These are phyloP conservation scores for Candoia aspera DNA, from an alignment of 2,113 vertebrate species.

Conservation along the genomic window DNA sequence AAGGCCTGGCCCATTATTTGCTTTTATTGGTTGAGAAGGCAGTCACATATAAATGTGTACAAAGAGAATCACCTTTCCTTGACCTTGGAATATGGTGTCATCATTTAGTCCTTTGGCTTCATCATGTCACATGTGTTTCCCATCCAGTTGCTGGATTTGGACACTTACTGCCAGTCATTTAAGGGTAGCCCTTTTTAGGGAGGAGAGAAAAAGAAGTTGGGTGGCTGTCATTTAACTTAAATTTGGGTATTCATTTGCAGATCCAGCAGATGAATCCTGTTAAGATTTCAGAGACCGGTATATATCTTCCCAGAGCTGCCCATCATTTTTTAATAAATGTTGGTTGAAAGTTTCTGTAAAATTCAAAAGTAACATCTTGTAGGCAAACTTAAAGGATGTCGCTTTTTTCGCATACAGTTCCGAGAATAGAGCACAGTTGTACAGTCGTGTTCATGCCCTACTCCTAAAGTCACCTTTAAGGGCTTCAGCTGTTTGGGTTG, in stretches of 20 bases:
- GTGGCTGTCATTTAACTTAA: neutral
- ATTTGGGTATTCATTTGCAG: constrained; percentile 16
- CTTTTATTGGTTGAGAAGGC: neutral
- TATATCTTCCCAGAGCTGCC: neutral
- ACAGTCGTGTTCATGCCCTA: neutral
- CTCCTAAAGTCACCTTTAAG: neutral
- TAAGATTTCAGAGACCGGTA: constrained; percentile 28
- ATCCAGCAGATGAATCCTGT: constrained; percentile 27
- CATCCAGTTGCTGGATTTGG: constrained; percentile 34
- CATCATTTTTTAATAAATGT: constrained; percentile 36
- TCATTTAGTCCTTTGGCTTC: constrained; percentile 38
- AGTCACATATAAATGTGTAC: neutral
- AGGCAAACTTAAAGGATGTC: constrained; percentile 10
- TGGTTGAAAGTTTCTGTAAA: constrained; percentile 31
- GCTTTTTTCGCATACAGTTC: constrained; percentile 6
- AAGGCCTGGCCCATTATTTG: neutral
- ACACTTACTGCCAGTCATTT: constrained; percentile 30
- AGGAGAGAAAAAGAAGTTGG: neutral
- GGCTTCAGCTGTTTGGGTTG: neutral
- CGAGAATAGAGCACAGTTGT: neutral
- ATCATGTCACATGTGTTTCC: constrained; percentile 37
- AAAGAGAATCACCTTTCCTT: neutral
- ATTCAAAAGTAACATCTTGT: constrained; percentile 44
- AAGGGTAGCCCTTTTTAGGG: constrained; percentile 16
- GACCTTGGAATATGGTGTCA: neutral